Evolutionary conservation across 2,113 vertebrate species (phyloP), one percentile per base, ranked within the genome.

Genomic region (Erythrocercus mccallii): DNA sequence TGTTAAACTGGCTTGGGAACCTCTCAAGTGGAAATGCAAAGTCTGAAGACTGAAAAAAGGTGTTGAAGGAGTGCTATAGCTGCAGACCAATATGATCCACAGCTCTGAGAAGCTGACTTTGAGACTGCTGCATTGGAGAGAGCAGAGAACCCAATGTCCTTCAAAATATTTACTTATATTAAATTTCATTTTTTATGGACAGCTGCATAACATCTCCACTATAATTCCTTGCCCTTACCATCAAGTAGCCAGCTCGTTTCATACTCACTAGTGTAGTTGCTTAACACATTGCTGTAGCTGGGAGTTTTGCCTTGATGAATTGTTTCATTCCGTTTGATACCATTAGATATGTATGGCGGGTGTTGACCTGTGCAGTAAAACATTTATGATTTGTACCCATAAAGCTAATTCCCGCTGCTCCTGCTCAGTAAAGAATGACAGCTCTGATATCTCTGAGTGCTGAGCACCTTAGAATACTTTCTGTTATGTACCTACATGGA

Each of bases 281-380:
- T 92, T 88, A 88, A 74, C 82, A 90, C 61, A 35, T 93, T 94
- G 86, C 69, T 72, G 77, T 17, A 35, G 51, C 30, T 69, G 69
- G 88, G 72, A 69, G 33, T 28, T 81, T 38, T 56, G 57, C 82
- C 65, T 88, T 33, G 35, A 64, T 79, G 53, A 84, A 88, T 88
- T 76, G 45, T 88, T 95, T 81, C 25, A 53, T 93, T 90, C 84
- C 47, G 61, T 95, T 81, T 88, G 88, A 65, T 92, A 71, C 81
- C 77, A 53, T 61, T 84, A 72, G 65, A 44, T 53, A 4, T 33
- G 37, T 78, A 57, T n/a, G 25, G 27, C 19, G 57, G 72, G 42
- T 28, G 40, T 44, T 70, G 76, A 84, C 76, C 60, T 90, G 88
- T 61, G 69, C 80, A 92, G 82, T 86, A 88, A 94, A 95, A 86